Conservation (phyloP, 2,888 invertebrate genomes). For the Alsophila aescularia region DNA sequence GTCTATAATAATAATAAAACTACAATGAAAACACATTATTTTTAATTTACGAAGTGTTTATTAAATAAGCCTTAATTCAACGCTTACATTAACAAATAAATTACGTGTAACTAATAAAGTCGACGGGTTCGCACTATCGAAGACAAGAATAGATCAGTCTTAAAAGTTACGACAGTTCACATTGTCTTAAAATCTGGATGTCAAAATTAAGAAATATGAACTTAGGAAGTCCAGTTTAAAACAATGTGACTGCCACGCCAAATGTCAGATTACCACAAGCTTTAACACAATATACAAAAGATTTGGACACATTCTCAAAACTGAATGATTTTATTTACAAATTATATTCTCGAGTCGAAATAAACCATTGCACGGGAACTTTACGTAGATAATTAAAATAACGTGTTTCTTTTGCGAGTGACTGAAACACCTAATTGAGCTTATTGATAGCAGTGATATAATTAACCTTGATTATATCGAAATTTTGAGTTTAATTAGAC, state of each 20-base stretch:
- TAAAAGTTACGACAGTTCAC: constrained; percentile 53
- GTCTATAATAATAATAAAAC: too few relatives aligned
- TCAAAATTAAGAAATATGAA: constrained; percentile 44
- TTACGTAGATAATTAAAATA: too few relatives aligned
- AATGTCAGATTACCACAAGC: constrained; percentile 79
- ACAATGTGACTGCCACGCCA: constrained; percentile 72
- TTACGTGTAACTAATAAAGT: constrained; percentile 71
- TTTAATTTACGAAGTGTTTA: constrained; percentile 73
- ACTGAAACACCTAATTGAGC: neutral
- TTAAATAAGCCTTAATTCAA: constrained; percentile 74
- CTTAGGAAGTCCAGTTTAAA: constrained; percentile 62
- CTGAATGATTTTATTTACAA: neutral
- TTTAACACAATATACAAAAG: constrained; percentile 27
- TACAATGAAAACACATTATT: constrained; percentile 36
- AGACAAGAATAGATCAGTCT: constrained; percentile 67
- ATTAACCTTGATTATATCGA: neutral
- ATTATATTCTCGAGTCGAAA: neutral
- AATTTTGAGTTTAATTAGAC: neutral
- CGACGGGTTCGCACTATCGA: constrained; percentile 80
- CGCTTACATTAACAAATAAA: constrained; percentile 68
- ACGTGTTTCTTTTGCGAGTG: too few relatives aligned
- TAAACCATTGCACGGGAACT: neutral
- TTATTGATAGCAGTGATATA: neutral
- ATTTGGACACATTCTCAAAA: constrained; percentile 26
- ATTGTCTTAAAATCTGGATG: constrained; percentile 65